A percentile compares a stretch with the other conserved stretches of the same genome.
phyloP scores from a whole-genome alignment of 2,797 vertebrate genomes.

The Notolepis coatsorum region DNA sequence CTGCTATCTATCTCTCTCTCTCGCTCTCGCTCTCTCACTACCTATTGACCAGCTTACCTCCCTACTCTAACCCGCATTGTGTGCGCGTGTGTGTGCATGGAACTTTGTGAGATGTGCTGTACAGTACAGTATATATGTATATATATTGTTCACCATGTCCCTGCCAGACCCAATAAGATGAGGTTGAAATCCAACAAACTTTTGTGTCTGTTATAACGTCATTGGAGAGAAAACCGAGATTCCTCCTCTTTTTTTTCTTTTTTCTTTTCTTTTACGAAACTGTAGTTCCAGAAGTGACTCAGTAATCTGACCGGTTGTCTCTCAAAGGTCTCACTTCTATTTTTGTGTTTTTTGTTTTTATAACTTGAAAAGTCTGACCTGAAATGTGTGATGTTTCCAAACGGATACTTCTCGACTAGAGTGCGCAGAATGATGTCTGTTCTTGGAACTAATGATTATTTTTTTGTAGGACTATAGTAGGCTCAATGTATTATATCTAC shows the following conservation, averaged over 20 bases:
- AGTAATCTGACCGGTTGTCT: constrained; percentile 25
- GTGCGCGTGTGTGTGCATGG: neutral
- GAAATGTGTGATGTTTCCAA: constrained; percentile 31
- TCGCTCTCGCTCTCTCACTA: constrained; percentile 1
- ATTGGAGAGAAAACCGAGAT: too few species aligned
- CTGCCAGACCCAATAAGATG: too few species aligned
- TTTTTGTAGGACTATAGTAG: constrained; percentile 18
- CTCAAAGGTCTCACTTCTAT: constrained; percentile 21
- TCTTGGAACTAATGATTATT: constrained; percentile 25
- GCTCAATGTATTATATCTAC: constrained; percentile 40
- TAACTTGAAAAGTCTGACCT: constrained; percentile 31
- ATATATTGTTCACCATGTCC: too few species aligned
- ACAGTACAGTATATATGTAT: too few species aligned
- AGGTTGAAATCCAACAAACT: too few species aligned
- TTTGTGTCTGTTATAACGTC: too few species aligned
- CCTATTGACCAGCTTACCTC: neutral
- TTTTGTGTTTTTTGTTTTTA: constrained; percentile 31
- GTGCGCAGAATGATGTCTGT: constrained; percentile 26
- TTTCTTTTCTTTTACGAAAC: too few species aligned
- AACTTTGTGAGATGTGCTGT: too few species aligned
- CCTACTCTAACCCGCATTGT: constrained; percentile 35
- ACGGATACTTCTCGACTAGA: constrained; percentile 17
- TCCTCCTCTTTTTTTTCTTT: too few species aligned
- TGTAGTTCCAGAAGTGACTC: too few species aligned
- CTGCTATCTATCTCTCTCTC: constrained; percentile 13